phyloP scores from a whole-genome alignment of 2,113 vertebrate genomes.

The Monopterus albus region DNA sequence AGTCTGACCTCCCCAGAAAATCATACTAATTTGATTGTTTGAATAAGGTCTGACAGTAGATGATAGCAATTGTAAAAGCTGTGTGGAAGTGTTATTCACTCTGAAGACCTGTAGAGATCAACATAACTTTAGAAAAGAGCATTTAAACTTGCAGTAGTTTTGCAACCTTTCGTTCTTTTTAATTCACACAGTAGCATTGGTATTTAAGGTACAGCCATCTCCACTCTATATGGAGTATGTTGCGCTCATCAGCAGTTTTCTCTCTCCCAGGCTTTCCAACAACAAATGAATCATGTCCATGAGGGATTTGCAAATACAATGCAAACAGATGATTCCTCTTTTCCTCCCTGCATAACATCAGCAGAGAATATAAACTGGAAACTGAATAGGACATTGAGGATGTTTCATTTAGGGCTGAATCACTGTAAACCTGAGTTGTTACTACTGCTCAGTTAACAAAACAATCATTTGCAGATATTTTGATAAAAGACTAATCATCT shows the following conservation, averaged over 20 bases:
- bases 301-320: too few species aligned
- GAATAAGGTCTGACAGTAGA: background rate
- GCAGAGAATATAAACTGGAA: background rate
- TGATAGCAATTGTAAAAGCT: background rate
- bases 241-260: background rate
- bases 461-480: too few species aligned
- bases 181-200: background rate
- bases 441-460: too few species aligned
- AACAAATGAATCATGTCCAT: background rate
- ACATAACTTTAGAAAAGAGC: background rate
- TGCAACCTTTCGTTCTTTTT: background rate
- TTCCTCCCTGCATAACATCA: background rate
- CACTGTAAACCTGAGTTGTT: background rate
- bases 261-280: background rate
- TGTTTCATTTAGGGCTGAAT: background rate
- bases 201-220: background rate
- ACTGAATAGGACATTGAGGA: background rate
- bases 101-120: background rate
- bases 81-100: background rate
- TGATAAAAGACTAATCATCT: too few species aligned
- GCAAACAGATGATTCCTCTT: background rate
- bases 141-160: background rate
- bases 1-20: background rate
- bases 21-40: background rate
- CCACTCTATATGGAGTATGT: background rate